A percentile compares a stretch with the other conserved stretches of the same genome.
phyloP scores from a whole-genome alignment of 2,888 invertebrate species.

The Altica lythri region DNA sequence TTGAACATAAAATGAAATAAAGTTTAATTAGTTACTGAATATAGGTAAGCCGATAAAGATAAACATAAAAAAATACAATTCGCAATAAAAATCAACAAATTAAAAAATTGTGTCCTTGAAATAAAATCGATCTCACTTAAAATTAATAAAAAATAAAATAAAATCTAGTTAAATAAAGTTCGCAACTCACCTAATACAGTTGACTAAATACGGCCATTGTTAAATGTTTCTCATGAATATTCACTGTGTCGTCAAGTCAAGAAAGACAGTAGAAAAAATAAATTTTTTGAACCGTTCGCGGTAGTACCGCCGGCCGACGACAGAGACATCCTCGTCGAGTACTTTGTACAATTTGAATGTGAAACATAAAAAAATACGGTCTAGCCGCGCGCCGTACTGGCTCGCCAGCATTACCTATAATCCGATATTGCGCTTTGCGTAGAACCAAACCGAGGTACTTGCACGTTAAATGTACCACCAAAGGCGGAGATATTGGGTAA shows the following conservation, averaged over 20 bases:
- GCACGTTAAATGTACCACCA: constrained; percentile 12
- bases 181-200: constrained; percentile 4
- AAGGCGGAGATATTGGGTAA: constrained; percentile 4
- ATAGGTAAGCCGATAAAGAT: constrained; percentile 7
- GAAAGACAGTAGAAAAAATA: neutral
- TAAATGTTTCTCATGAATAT: constrained; percentile 5
- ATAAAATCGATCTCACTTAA: too few relatives aligned
- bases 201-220: constrained; percentile 2
- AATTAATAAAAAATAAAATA: constrained; percentile 6
- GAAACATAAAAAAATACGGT: constrained; percentile 26
- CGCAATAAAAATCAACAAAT: neutral
- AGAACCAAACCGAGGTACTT: constrained; percentile 13
- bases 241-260: constrained; percentile 1
- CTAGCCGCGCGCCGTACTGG: constrained; percentile 22
- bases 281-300: constrained; percentile 1
- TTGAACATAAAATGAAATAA: constrained; percentile 10
- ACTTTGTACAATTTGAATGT: constrained; percentile 33
- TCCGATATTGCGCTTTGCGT: constrained; percentile 28
- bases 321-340: constrained; percentile 23
- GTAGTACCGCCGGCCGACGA: constrained; percentile 5
- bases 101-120: too few relatives aligned
- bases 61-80: constrained; percentile 11
- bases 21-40: constrained; percentile 14
- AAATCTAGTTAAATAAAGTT: neutral
- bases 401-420: constrained; percentile 14